Evolutionary conservation across 2,888 invertebrate species (phyloP).

Genomic region (Bellardia pandia): DNA sequence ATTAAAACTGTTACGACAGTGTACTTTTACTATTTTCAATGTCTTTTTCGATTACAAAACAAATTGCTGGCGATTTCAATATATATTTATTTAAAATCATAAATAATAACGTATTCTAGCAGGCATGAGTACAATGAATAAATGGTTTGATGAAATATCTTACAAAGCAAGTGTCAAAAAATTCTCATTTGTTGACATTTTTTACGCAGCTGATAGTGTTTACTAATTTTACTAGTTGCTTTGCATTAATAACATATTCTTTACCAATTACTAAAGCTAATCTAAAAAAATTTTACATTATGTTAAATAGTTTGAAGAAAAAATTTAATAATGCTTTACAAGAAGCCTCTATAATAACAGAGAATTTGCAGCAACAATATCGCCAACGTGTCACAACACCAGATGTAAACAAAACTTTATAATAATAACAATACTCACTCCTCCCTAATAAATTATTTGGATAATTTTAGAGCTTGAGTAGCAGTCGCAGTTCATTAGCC

Average conservation of each 20-base stretch:
- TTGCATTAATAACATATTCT: background rate
- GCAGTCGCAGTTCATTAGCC: constrained; percentile 53
- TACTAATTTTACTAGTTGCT: constrained; percentile 10
- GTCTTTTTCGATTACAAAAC: too few relatives aligned
- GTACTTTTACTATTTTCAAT: too few relatives aligned
- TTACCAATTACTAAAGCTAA: background rate
- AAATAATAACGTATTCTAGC: too few relatives aligned
- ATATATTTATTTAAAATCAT: too few relatives aligned
- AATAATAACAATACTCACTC: too few relatives aligned
- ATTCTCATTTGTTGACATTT: background rate
- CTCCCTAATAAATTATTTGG: background rate
- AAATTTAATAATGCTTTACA: constrained; percentile 85
- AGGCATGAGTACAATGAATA: too few relatives aligned
- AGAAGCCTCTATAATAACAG: constrained; percentile 84
- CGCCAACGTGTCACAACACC: constrained; percentile 68
- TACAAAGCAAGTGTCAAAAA: background rate
- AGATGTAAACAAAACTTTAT: constrained; percentile 32
- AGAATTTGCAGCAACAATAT: constrained; percentile 81
- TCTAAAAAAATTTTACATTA: constrained; percentile 72
- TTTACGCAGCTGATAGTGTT: constrained; percentile 17
- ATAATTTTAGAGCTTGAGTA: constrained; percentile 68
- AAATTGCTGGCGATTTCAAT: too few relatives aligned
- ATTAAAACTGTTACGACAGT: too few relatives aligned
- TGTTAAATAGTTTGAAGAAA: constrained; percentile 85
- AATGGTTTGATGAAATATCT: background rate